A percentile compares a stretch with the other conserved stretches of the same genome.
Conservation (phyloP, 1,140 invertebrate genomes). For the Scaptomyza graminum region DNA sequence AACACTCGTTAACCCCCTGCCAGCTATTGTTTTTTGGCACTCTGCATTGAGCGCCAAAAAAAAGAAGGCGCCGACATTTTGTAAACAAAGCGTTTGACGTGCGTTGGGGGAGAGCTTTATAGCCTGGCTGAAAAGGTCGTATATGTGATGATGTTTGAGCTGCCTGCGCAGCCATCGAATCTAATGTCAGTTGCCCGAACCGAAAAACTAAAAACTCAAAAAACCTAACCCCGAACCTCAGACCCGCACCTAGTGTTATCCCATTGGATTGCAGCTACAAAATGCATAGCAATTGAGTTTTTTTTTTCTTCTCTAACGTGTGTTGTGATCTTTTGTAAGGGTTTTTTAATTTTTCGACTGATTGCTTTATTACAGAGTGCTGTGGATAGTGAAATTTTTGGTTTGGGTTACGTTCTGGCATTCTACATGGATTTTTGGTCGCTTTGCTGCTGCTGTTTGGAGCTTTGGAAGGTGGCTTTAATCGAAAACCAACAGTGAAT, state of each 20-base stretch:
- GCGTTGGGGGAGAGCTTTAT: background rate
- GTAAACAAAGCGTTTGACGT: slow-evolving; percentile 55
- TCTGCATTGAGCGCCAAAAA: slow-evolving; percentile 37
- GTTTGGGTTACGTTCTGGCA: background rate
- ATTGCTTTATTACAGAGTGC: slow-evolving; percentile 58
- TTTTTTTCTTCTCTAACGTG: slow-evolving; percentile 11
- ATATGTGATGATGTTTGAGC: slow-evolving; percentile 41
- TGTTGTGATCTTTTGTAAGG: slow-evolving; percentile 45
- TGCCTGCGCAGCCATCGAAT: slow-evolving; percentile 9
- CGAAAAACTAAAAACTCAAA: slow-evolving; percentile 6
- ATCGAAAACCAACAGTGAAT: slow-evolving; percentile 33
- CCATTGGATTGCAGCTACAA: slow-evolving; percentile 38
- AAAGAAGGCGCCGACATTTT: slow-evolving; percentile 53
- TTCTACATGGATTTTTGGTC: background rate
- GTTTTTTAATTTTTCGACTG: slow-evolving; percentile 61
- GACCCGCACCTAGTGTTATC: slow-evolving; percentile 29
- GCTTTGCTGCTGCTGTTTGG: background rate
- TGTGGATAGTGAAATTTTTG: slow-evolving; percentile 2
- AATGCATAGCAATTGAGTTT: slow-evolving; percentile 35
- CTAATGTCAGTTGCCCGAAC: slow-evolving; percentile 41
- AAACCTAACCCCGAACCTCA: slow-evolving; percentile 11
- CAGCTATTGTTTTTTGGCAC: slow-evolving; percentile 40
- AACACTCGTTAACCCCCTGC: slow-evolving; percentile 8
- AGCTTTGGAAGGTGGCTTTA: background rate
- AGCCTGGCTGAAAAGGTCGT: slow-evolving; percentile 29